phyloP scores from a whole-genome alignment of 2,113 vertebrate genomes.

The Ptychochromis oligacanthus region DNA sequence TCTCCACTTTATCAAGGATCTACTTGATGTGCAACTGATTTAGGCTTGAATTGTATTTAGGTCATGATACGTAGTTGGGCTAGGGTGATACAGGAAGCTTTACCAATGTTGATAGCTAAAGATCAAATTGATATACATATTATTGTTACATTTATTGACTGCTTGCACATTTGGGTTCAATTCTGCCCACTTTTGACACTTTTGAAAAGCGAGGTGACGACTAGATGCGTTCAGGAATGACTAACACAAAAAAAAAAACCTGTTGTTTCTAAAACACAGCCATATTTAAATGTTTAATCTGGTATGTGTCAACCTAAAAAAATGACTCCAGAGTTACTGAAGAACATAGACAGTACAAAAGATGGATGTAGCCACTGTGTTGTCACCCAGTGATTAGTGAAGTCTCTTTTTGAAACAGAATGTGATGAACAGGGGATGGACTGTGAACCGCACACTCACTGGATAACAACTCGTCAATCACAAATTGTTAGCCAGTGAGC shows the following conservation, averaged over 20 bases:
- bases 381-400: not conserved
- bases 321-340: not conserved
- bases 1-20: slow-evolving; percentile 16
- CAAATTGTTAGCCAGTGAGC: not conserved
- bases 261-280: slow-evolving; percentile 4
- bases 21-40: slow-evolving; percentile 7
- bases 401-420: too few species aligned
- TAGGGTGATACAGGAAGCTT: not conserved
- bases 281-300: slow-evolving; percentile 1
- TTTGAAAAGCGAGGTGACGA: not conserved
- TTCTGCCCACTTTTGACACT: not conserved
- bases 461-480: not conserved
- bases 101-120: slow-evolving; percentile 30
- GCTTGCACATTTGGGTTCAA: slow-evolving; percentile 33
- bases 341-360: not conserved
- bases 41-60: slow-evolving; percentile 5
- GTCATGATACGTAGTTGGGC: not conserved
- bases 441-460: not conserved
- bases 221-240: not conserved
- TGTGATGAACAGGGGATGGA: too few species aligned
- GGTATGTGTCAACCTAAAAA: not conserved
- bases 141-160: slow-evolving; percentile 50
- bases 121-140: slow-evolving; percentile 50
- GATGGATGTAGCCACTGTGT: not conserved
- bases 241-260: not conserved